A percentile compares a stretch with the other conserved stretches of the same genome.
phyloP scores from a whole-genome alignment of 2,797 vertebrate genomes.

The Sebastes steindachneri region DNA sequence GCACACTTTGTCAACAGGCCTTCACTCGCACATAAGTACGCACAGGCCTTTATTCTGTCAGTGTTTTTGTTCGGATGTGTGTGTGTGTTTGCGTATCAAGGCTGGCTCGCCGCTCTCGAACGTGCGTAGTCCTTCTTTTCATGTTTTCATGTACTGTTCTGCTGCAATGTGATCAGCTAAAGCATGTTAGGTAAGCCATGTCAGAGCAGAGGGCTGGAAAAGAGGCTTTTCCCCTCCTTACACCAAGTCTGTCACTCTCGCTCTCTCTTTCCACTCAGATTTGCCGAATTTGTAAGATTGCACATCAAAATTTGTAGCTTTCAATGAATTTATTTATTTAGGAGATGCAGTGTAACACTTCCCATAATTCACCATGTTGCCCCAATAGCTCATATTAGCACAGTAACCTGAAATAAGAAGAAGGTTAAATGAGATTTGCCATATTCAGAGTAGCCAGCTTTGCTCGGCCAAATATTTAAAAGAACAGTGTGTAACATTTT shows the following conservation, averaged over 20 bases:
- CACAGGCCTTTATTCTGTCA: not conserved
- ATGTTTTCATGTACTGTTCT: constrained; percentile 47
- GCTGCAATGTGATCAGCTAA: constrained; percentile 60
- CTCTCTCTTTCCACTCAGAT: not conserved
- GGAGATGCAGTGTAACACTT: not conserved
- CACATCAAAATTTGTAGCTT: not conserved
- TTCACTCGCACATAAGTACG: constrained; percentile 1
- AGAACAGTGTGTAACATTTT: too few relatives aligned
- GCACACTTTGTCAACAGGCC: constrained; percentile 22
- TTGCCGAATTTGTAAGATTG: not conserved
- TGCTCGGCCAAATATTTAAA: not conserved
- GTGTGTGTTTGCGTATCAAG: constrained; percentile 24
- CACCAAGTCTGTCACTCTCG: constrained; percentile 10
- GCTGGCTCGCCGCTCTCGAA: constrained; percentile 5
- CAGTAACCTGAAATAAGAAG: not conserved
- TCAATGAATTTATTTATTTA: not conserved
- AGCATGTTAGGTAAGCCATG: constrained; percentile 55
- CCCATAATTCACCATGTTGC: not conserved
- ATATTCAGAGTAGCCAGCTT: not conserved
- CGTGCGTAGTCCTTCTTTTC: constrained; percentile 11
- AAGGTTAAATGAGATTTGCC: not conserved
- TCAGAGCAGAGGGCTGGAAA: constrained; percentile 41
- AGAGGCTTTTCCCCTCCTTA: constrained; percentile 36
- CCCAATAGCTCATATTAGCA: not conserved
- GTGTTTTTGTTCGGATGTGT: not conserved